A percentile compares a stretch with the other conserved stretches of the same genome.
These are phyloP conservation scores for Clivina fossor DNA, from an alignment of 2,888 invertebrate species.

Conservation along the genomic window DNA sequence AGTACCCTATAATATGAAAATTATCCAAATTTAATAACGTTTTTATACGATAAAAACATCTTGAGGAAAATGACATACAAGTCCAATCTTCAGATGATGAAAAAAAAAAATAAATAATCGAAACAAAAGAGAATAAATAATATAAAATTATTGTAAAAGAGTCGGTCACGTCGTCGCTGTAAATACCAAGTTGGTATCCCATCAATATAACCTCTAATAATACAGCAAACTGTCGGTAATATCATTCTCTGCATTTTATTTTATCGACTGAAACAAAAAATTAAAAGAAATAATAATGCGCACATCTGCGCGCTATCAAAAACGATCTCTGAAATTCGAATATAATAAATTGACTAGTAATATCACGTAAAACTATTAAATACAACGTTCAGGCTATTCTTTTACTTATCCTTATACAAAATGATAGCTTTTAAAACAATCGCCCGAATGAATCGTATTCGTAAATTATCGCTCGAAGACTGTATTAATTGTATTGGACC, in stretches of 20 bases:
- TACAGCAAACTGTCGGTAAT: slow-evolving; percentile 24
- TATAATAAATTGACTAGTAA: slow-evolving; percentile 53
- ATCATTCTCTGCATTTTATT: slow-evolving; percentile 22
- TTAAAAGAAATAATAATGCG: slow-evolving; percentile 5
- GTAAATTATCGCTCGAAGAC: background rate
- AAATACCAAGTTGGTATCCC: slow-evolving; percentile 9
- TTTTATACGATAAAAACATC: too few relatives aligned
- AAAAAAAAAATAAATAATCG: too few relatives aligned
- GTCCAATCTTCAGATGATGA: too few relatives aligned
- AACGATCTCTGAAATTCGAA: slow-evolving; percentile 49
- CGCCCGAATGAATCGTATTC: slow-evolving; percentile 39
- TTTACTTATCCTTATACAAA: slow-evolving; percentile 54
- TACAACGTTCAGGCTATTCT: slow-evolving; percentile 50
- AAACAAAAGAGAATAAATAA: slow-evolving; percentile 17
- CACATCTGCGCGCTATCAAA: slow-evolving; percentile 41
- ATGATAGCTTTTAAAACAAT: slow-evolving; percentile 52
- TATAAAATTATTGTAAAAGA: too few relatives aligned
- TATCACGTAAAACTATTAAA: slow-evolving; percentile 56
- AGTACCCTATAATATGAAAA: too few relatives aligned
- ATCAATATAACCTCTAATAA: slow-evolving; percentile 26
- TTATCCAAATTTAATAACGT: too few relatives aligned
- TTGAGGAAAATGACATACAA: too few relatives aligned
- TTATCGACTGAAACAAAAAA: slow-evolving; percentile 12
- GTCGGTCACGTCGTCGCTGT: slow-evolving; percentile 11
- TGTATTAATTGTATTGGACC: slow-evolving; percentile 37